These are phyloP conservation scores for Vombatus ursinus DNA, from an alignment of 2,113 vertebrate species.

Conservation along the genomic window DNA sequence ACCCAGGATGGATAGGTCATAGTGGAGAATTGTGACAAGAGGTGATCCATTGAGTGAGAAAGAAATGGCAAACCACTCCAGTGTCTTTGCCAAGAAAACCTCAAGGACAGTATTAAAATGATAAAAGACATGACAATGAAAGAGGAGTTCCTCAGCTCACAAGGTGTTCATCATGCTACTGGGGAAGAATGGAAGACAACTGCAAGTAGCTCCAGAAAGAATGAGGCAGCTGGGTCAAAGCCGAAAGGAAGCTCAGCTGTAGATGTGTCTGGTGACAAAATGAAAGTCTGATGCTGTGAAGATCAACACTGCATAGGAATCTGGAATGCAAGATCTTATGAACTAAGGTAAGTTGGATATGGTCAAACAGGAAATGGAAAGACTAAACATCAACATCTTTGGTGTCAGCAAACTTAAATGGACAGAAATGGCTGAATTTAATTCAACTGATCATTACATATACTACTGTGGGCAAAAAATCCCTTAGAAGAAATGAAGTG, in stretches of 20 bases:
- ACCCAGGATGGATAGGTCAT: neutral
- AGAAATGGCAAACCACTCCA: neutral
- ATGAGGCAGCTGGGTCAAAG: neutral
- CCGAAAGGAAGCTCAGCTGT: neutral
- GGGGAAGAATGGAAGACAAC: neutral
- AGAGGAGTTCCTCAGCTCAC: neutral
- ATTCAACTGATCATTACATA: neutral
- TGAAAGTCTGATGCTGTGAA: neutral
- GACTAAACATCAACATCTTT: neutral
- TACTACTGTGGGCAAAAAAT: neutral
- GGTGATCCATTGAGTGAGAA: neutral
- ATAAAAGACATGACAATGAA: neutral
- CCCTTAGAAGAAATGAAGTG: no score
- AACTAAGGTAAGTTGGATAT: neutral
- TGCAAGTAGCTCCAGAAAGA: neutral
- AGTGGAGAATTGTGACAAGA: neutral
- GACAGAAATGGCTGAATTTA: neutral
- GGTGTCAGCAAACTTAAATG: neutral
- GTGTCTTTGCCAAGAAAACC: neutral
- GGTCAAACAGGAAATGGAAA: neutral
- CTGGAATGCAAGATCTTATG: neutral
- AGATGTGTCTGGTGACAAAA: neutral
- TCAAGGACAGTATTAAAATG: neutral
- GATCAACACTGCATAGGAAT: neutral
- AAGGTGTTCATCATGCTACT: neutral